Evolutionary conservation across 2,888 invertebrate species (phyloP), one percentile per base, ranked within the genome.

Genomic region (Nomada fabriciana): DNA sequence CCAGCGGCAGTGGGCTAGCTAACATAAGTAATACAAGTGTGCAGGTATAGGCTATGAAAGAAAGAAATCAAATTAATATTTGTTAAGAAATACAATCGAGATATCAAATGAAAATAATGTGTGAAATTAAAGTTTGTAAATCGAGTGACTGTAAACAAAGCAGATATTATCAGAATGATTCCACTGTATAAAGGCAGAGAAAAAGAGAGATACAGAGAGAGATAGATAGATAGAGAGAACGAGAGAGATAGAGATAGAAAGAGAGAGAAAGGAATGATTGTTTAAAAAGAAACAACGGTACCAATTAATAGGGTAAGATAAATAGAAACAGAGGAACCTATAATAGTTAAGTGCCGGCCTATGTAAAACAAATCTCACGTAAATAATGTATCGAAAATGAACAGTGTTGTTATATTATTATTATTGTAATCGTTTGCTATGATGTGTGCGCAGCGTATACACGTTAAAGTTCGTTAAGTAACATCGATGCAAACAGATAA

Each of bases 291-390:
- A 80, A 72, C 80, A 85, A 55, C 75, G 67, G 67, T 80, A 83
- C 73, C 73, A 80, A 84, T 83, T 25, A 23, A 43, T 78, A 82
- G 81, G 86, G 82, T 87, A 82, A 87, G 80, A 87, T 82, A 84
- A 87, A 89, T 84, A 86, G 88, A 89, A 89, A 87, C 83, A 86
- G 78, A 82, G 89, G 87, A 86, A 85, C 82, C 80, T 74, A 71
- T 89, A 61, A 71, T 68, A 76, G 61, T 83, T 88, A 89, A 88
- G 89, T 89, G 89, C 89, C 89, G 89, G 90, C 89, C 89, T 89
- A 85, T 89, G 77, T 86, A 85, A 86, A 89, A 86, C 69, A 84
- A 87, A 84, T 71, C 47, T 55, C 36, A 43, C 72, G 60, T 60
- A 72, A 76, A 52, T 72, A 80, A 70, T 64, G 69, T 76, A 70